A percentile compares a stretch with the other conserved stretches of the same genome.
Evolutionary conservation across 1,140 invertebrate genomes (phyloP).

Genomic region (Monochamus saltuarius): DNA sequence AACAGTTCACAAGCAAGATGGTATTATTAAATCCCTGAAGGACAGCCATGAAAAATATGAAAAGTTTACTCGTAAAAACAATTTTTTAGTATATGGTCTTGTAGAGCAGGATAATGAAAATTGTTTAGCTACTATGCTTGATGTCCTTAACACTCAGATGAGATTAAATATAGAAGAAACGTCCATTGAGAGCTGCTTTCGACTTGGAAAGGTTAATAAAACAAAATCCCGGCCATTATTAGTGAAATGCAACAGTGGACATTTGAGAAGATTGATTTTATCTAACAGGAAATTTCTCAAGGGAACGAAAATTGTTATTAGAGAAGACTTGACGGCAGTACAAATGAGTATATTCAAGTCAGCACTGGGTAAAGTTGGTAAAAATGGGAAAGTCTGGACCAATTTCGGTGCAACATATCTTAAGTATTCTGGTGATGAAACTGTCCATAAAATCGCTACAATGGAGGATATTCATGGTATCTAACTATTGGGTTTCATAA

Average conservation of each 20-base stretch:
- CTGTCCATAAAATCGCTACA: too few relatives aligned
- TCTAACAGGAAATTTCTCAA: neutral
- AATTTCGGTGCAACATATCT: neutral
- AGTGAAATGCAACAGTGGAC: constrained; percentile 1
- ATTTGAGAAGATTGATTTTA: neutral
- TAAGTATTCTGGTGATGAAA: too few relatives aligned
- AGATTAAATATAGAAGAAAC: neutral
- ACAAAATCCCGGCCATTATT: neutral
- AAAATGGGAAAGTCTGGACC: constrained; percentile 6
- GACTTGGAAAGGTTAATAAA: neutral
- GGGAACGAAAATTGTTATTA: neutral
- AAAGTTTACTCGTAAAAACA: neutral
- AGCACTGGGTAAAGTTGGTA: neutral
- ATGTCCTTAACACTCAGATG: constrained; percentile 2
- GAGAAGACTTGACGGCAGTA: neutral
- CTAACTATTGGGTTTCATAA: too few relatives aligned
- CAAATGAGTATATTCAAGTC: neutral
- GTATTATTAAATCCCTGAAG: neutral
- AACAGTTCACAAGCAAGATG: neutral
- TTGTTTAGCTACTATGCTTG: neutral
- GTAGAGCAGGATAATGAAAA: neutral
- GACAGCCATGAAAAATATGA: constrained; percentile 4
- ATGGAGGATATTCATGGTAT: too few relatives aligned
- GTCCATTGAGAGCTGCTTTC: neutral
- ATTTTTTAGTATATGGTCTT: constrained; percentile 3